A percentile compares a stretch with the other conserved stretches of the same genome.
These are phyloP conservation scores for Aythya baeri DNA, from an alignment of 2,113 vertebrate species.

Conservation along the genomic window DNA sequence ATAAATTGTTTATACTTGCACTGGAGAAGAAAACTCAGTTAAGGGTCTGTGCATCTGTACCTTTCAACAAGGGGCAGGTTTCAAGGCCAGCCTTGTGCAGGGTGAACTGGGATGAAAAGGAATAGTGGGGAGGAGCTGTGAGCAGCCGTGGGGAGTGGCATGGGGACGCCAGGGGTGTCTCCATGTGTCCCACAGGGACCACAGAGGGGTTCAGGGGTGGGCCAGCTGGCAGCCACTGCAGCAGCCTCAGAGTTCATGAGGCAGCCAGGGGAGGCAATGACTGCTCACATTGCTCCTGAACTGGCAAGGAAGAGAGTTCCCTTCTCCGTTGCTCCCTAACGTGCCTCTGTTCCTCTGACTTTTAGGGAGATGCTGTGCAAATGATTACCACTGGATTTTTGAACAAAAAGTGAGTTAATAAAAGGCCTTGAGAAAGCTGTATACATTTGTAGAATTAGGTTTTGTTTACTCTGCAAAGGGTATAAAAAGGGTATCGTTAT, in stretches of 20 bases:
- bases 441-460: neutral
- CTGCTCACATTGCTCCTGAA: fast-evolving
- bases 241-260: neutral
- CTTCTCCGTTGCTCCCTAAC: neutral
- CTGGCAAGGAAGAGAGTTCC: neutral
- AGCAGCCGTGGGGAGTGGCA: neutral
- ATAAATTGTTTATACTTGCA: neutral
- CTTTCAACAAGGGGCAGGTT: fast-evolving
- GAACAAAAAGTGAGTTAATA: neutral
- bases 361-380: neutral
- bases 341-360: neutral
- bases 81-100: neutral
- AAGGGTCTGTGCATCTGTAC: neutral
- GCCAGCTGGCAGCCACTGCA: neutral
- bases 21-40: neutral
- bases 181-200: neutral
- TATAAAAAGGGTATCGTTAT: neutral
- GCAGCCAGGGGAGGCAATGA: neutral
- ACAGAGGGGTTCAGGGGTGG: neutral
- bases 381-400: neutral
- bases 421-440: neutral
- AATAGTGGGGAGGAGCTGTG: neutral
- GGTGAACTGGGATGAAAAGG: neutral
- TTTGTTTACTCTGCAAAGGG: neutral
- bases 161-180: neutral